These are phyloP conservation scores for Halesus radiatus DNA, from an alignment of 1,140 invertebrate genomes.

Conservation along the genomic window DNA sequence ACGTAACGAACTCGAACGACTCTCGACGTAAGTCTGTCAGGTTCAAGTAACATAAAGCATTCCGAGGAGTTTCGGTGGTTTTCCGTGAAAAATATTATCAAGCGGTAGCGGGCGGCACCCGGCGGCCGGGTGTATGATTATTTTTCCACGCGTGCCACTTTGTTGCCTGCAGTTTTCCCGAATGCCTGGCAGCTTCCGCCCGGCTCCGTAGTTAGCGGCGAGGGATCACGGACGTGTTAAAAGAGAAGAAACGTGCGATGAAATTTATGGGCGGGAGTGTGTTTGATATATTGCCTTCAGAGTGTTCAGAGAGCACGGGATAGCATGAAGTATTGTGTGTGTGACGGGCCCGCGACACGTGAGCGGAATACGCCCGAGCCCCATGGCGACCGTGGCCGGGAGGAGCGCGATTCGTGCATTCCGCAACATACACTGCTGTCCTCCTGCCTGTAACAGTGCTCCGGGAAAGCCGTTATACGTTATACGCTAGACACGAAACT, in stretches of 20 bases:
- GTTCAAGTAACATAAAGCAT: background rate
- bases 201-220: constrained; percentile 15
- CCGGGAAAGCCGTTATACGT: too few species aligned
- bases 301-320: constrained; percentile 34
- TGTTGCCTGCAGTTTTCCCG: constrained; percentile 22
- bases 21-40: background rate
- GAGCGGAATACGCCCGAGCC: constrained; percentile 41
- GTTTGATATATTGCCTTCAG: constrained; percentile 54
- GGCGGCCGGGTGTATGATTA: background rate
- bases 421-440: too few species aligned
- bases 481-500: too few species aligned
- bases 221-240: constrained; percentile 45
- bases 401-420: background rate
- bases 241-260: constrained; percentile 54
- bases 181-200: constrained; percentile 3
- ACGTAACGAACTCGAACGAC: background rate
- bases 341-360: constrained; percentile 47
- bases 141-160: constrained; percentile 20
- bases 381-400: background rate
- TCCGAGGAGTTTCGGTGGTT: background rate
- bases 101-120: background rate
- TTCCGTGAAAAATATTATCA: background rate
- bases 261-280: constrained; percentile 55
- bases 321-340: constrained; percentile 33
- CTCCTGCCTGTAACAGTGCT: too few species aligned